These are phyloP conservation scores for Bellardia bayeri DNA, from an alignment of 2,888 invertebrate species.

Conservation along the genomic window DNA sequence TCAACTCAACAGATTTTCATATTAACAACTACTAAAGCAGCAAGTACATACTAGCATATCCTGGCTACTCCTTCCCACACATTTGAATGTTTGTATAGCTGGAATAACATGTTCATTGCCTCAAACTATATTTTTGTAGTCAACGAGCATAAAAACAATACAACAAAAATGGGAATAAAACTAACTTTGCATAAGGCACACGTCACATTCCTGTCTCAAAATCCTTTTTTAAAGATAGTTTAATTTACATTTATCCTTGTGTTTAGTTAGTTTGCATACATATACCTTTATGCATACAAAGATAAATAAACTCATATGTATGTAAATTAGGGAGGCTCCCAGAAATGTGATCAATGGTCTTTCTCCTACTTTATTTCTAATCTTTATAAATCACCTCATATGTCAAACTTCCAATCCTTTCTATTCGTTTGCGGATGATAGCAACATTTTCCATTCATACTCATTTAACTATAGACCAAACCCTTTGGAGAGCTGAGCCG, in stretches of 20 bases:
- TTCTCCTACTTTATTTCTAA: too few species aligned
- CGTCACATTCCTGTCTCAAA: conserved; percentile 70
- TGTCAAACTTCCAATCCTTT: too few species aligned
- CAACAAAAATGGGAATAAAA: conserved; percentile 19
- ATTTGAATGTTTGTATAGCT: not conserved
- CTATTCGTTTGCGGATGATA: too few species aligned
- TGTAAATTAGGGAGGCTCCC: not conserved
- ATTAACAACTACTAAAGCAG: conserved; percentile 31
- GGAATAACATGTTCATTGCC: not conserved
- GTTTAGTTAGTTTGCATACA: conserved; percentile 67
- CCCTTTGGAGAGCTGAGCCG: too few species aligned
- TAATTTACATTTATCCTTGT: conserved; percentile 82
- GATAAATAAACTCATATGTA: conserved; percentile 40
- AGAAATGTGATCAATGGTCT: too few species aligned
- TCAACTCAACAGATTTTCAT: conserved; percentile 59
- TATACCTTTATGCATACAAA: conserved; percentile 36
- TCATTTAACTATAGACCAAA: too few species aligned
- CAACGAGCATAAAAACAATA: not conserved
- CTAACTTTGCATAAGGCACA: conserved; percentile 59
- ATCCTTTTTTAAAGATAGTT: conserved; percentile 79
- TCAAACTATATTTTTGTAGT: conserved; percentile 1
- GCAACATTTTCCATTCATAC: too few species aligned
- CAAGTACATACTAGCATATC: not conserved
- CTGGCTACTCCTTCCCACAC: not conserved
- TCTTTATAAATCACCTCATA: too few species aligned